Base-by-base conservation (phyloP, 2,888 invertebrate species). In the Calliphora vomitoria region DNA sequence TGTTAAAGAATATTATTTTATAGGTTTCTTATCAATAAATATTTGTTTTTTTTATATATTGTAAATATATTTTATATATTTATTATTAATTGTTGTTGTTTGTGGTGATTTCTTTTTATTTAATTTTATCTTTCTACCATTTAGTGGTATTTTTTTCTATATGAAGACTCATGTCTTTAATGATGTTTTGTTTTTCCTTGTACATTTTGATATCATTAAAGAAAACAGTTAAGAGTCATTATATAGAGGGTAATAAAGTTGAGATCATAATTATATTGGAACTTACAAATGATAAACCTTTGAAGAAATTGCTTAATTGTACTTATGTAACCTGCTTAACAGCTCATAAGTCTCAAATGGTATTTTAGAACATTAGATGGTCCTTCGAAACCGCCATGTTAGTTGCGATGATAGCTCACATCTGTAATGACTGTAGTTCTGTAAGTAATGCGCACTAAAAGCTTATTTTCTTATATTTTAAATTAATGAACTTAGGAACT, bases 11-110 rank as follows among this genome's bases (percentile, higher is more conserved):
- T 50, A 62, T 66, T 13, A 13, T 66, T 38, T 60, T 64, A 66
- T 74, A 8, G 44, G 31, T 55, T 62, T 55, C 62, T 85, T 85
- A 85, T 85, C 85, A 85, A 75, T 85, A 85, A 83, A 83, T 78
- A 76, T 60, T 62, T 76, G 50, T n/a, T 50, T 10, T 75, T 68
- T 47, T 50, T 58, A 25, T 44, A 60, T 44, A 10, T 71, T 55
- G 20, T 53, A 47, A 53, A 44, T 64, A 44, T 71, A 10, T 71
- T 55, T 35, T 53, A 47, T 60, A 44, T 64, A 44, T 71, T 62
- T 62, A 20, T 76, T 76, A 76, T 53, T 74, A 55, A 82, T 75
- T 78, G 79, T 66, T 80, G 80, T 80, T 75, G 18, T 62, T 69
- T 69, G 66, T 84, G 80, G 66, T 74, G 50, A 68, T 60, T 72